These are phyloP conservation scores for Eulacestoma nigropectus DNA, from an alignment of 2,113 vertebrate species.

Conservation along the genomic window DNA sequence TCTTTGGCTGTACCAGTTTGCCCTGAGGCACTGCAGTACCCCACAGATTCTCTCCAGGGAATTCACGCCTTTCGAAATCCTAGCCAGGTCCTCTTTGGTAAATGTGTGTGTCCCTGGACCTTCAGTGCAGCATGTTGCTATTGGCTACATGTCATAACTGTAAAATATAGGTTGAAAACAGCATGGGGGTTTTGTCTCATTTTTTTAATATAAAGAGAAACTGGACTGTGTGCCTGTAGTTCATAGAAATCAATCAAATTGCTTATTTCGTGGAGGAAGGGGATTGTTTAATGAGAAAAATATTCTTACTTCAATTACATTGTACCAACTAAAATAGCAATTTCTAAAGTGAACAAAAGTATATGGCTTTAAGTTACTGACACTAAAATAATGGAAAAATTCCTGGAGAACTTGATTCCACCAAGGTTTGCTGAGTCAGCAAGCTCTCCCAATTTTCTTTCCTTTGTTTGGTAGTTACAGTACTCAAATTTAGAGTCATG, in stretches of 20 bases:
- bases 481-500: neutral
- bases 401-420: neutral
- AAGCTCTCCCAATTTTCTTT: neutral
- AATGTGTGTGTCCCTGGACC: neutral
- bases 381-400: neutral
- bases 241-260: neutral
- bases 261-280: neutral
- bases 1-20: constrained; percentile 29
- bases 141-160: neutral
- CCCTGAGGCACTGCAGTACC: neutral
- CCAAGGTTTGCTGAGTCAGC: neutral
- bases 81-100: neutral
- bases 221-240: neutral
- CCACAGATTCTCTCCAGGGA: neutral
- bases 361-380: neutral
- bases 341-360: neutral
- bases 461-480: neutral
- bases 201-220: neutral
- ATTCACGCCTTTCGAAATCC: neutral
- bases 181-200: neutral
- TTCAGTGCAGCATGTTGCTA: neutral
- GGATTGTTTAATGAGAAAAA: neutral
- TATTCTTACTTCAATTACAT: neutral
- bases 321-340: neutral
- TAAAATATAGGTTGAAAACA: neutral